Evolutionary conservation across 1,140 invertebrate genomes (phyloP).

Genomic region (Leptonema lineaticorne): DNA sequence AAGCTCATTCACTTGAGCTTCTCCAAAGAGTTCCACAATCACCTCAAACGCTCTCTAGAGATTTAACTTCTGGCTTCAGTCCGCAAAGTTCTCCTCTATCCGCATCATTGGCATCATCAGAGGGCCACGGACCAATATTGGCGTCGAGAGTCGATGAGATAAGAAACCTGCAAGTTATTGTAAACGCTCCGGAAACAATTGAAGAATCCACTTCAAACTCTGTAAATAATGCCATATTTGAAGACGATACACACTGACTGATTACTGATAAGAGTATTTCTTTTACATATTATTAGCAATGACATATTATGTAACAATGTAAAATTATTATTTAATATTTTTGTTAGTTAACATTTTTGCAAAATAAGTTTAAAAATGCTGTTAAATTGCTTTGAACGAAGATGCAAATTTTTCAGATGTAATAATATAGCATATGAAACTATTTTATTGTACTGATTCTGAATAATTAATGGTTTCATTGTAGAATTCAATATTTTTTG

Average conservation of each 20-base stretch:
- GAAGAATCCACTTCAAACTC: slow-evolving; percentile 37
- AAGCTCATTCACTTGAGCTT: slow-evolving; percentile 67
- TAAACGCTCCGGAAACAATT: slow-evolving; percentile 35
- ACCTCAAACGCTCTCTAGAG: slow-evolving; percentile 41
- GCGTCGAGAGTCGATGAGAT: slow-evolving; percentile 38
- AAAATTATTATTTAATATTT: too few species aligned
- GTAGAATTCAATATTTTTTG: too few species aligned
- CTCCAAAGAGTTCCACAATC: slow-evolving; percentile 44
- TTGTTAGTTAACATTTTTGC: too few species aligned
- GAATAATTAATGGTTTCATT: too few species aligned
- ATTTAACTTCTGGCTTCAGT: slow-evolving; percentile 42
- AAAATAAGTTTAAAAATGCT: too few species aligned
- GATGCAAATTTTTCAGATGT: too few species aligned
- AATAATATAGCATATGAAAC: too few species aligned
- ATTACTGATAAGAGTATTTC: slow-evolving; percentile 21
- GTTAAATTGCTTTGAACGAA: too few species aligned
- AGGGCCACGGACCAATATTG: slow-evolving; percentile 48
- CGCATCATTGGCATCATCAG: slow-evolving; percentile 58
- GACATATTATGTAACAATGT: too few species aligned
- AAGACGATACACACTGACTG: slow-evolving; percentile 39
- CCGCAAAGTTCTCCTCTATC: slow-evolving; percentile 56
- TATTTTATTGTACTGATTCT: too few species aligned
- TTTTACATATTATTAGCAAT: too few species aligned
- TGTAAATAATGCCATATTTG: slow-evolving; percentile 29
- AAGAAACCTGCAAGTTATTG: slow-evolving; percentile 40